A percentile compares a stretch with the other conserved stretches of the same genome.
phyloP scores from a whole-genome alignment of 2,113 vertebrate genomes.

The Plotosus lineatus region DNA sequence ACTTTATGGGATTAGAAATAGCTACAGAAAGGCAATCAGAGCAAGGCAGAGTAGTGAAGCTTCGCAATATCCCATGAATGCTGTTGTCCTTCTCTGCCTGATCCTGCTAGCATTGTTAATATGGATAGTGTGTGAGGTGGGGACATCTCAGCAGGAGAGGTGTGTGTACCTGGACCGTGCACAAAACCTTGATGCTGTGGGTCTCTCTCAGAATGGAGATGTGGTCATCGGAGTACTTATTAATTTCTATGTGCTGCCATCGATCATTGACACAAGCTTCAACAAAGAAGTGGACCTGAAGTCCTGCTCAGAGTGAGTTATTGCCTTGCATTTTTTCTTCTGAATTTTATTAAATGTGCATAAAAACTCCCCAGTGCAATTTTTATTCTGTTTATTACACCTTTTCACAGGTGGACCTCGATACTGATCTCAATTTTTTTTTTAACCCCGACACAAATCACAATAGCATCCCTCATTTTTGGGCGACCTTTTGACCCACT shows the following conservation, averaged over 20 bases:
- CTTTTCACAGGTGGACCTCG: background rate
- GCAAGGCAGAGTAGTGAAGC: conserved; percentile 19
- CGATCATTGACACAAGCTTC: conserved; percentile 55
- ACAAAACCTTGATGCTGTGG: conserved; percentile 9
- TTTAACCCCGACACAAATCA: background rate
- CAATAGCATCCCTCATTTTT: background rate
- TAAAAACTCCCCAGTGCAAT: background rate
- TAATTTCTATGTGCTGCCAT: conserved; percentile 55
- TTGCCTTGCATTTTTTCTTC: background rate
- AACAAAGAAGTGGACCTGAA: conserved; percentile 48
- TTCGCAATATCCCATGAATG: conserved; percentile 16
- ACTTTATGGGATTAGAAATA: conserved; percentile 55
- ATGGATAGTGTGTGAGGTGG: background rate
- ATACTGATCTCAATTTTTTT: background rate
- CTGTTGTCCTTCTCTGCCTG: background rate
- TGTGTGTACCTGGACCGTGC: conserved; percentile 59
- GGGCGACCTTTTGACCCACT: background rate
- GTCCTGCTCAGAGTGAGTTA: conserved; percentile 57
- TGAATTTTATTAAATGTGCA: background rate
- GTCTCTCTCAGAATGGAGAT: conserved; percentile 68
- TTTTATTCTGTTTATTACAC: background rate
- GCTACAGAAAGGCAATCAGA: conserved; percentile 38
- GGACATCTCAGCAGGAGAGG: conserved; percentile 12
- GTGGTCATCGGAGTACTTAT: conserved; percentile 68
- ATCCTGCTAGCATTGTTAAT: conserved; percentile 40